Evolutionary conservation across 2,113 vertebrate species (phyloP).

Genomic region (Phalacrocorax carbo): DNA sequence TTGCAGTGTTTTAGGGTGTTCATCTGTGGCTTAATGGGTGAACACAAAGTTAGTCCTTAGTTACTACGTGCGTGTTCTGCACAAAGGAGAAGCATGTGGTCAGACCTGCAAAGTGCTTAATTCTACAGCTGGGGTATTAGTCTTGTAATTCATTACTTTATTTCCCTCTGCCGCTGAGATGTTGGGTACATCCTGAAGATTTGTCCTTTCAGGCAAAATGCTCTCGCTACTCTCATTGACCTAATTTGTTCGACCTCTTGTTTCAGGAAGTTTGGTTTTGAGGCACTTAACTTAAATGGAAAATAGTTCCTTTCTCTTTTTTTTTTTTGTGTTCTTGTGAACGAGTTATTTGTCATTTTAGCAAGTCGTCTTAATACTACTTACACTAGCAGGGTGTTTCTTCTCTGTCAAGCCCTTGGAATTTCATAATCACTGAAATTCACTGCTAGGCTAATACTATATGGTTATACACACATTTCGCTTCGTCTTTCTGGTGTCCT

Average conservation of each 20-base stretch:
- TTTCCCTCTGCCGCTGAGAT: not conserved
- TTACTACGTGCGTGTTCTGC: not conserved
- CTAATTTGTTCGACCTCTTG: not conserved
- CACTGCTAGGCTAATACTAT: not conserved
- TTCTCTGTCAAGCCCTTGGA: not conserved
- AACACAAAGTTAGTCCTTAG: not conserved
- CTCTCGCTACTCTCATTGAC: rapidly evolving
- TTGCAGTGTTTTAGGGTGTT: not conserved
- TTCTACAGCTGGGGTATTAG: not conserved
- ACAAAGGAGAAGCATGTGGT: not conserved
- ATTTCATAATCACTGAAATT: not conserved
- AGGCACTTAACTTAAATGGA: not conserved
- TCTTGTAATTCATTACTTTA: not conserved
- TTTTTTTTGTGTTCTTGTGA: not conserved
- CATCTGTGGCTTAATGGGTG: not conserved
- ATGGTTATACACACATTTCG: not conserved
- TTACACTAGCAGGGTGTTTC: not conserved
- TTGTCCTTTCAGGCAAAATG: not conserved
- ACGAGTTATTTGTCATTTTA: not conserved
- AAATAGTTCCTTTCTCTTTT: not conserved
- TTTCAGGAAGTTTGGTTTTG: not conserved
- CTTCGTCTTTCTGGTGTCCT: not conserved
- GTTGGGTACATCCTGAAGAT: not conserved
- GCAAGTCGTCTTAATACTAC: not conserved
- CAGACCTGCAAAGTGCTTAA: not conserved